These are phyloP conservation scores for Epinotia bilunana DNA, from an alignment of 2,888 invertebrate genomes.

Conservation along the genomic window DNA sequence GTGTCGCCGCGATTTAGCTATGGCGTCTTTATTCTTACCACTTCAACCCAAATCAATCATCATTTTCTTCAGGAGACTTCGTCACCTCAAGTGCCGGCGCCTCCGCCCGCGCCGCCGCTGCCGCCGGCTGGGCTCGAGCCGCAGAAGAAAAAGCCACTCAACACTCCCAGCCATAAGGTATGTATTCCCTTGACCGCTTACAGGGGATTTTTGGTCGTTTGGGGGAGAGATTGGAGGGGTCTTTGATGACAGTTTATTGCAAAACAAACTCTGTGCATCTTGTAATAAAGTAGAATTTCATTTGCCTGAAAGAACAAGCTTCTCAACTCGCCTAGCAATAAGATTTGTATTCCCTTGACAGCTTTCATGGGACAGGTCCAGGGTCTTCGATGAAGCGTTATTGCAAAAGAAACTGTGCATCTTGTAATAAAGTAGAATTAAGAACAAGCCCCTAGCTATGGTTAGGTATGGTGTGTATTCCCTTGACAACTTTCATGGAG, in stretches of 20 bases:
- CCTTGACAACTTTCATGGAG: not conserved
- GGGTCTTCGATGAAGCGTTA: not conserved
- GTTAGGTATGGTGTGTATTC: slow-evolving; percentile 74
- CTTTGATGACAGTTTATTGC: not conserved
- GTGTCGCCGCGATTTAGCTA: no score
- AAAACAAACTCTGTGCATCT: not conserved
- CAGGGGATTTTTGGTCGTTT: no score
- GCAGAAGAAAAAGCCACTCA: slow-evolving; percentile 88
- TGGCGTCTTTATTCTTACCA: not conserved
- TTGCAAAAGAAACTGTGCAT: not conserved
- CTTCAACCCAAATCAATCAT: slow-evolving; percentile 42
- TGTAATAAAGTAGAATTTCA: no score
- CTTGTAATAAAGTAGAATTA: no score
- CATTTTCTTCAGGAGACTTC: slow-evolving; percentile 75
- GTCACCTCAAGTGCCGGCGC: slow-evolving; percentile 81
- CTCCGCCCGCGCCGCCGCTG: slow-evolving; percentile 77
- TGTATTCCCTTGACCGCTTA: slow-evolving; percentile 39
- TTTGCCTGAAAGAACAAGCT: slow-evolving; percentile 85
- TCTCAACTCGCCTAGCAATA: slow-evolving; percentile 90
- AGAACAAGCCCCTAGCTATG: no score
- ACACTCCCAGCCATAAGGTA: slow-evolving; percentile 89
- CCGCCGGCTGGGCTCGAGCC: slow-evolving; percentile 78
- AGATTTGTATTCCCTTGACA: slow-evolving; percentile 66
- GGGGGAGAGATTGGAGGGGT: no score
- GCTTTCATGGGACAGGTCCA: not conserved